Base-by-base conservation (phyloP, 2,888 invertebrate species). In the Calliscelio sp. region DNA sequence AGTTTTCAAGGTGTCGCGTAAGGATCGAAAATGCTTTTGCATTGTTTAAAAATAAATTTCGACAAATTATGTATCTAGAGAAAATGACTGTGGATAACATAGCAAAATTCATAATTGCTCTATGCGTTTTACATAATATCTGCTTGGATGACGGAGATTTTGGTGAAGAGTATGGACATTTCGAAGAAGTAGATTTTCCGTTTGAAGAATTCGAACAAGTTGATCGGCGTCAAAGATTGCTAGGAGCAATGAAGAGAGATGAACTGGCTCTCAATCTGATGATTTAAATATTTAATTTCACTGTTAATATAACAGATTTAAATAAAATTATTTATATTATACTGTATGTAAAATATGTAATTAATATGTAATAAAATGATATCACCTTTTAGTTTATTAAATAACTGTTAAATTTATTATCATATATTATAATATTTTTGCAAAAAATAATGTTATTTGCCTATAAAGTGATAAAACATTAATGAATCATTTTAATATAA, bases 51-150 rank as follows among this genome's bases (percentile, higher is more conserved):
- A 10, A 5, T 0, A 55, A 55, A 55, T 55, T 55, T n/a, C 18
- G 55, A n/a, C 55, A 55, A 8, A 1, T 55, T 8, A n/a, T 32
- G 32, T 32, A 16, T n/a, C 11, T 55, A 1, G 55, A 55, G 16
- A 55, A 22, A 32, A n/a, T 11, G 55, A 25, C 18, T 7, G 55
- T 55, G 1, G 55, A 55, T 32, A 55, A 32, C 22, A 14, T 55
- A 2, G 2, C 55, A n/a, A 28, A n/a, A 3, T 55, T 55, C 16
- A 55, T 55, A 5, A 55, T 55, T 32, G 3, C 55, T 28, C 2
- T 18, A 0, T 55, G 55, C 16, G 59, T 59, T 22, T 11, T 59
- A 1, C 59, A 59, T 59, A 59, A 59, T 59, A 2, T 59, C 10
- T 59, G 38, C 4, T 14, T 59, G 11, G 59, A 59, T 14, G 41